Percentiles rank a stretch among this genome's conserved stretches.
Conservation (phyloP, 2,113 vertebrate genomes). For the Ameiurus melas region DNA sequence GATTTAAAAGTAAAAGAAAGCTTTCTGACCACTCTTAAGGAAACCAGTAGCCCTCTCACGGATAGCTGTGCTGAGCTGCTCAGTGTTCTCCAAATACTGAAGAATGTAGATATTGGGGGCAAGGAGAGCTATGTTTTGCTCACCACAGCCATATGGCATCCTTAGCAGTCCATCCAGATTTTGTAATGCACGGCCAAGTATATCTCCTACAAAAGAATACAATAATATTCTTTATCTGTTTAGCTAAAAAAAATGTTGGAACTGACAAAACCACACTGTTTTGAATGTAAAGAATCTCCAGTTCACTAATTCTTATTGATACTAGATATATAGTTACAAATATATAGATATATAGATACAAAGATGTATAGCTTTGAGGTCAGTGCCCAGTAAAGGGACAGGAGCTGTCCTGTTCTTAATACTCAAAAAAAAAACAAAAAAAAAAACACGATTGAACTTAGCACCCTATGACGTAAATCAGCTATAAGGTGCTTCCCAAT, state of each 20-base stretch:
- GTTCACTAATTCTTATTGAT: background rate
- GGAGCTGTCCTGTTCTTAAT: background rate
- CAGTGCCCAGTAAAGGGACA: background rate
- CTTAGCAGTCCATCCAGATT: slow-evolving; percentile 73
- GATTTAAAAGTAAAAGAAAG: background rate
- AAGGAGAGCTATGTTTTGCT: slow-evolving; percentile 87
- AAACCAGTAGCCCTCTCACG: slow-evolving; percentile 42
- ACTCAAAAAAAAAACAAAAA: no score
- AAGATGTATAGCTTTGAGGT: background rate
- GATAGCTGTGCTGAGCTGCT: slow-evolving; percentile 73
- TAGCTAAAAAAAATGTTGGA: background rate
- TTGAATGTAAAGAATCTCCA: background rate
- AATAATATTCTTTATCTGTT: background rate
- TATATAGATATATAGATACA: no score
- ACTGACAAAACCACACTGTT: background rate
- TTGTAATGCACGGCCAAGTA: slow-evolving; percentile 74
- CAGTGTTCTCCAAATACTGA: slow-evolving; percentile 66
- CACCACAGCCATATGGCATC: slow-evolving; percentile 87
- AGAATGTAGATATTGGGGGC: slow-evolving; percentile 76
- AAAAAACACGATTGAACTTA: background rate
- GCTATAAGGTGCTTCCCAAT: background rate
- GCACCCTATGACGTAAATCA: background rate
- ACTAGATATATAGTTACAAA: background rate
- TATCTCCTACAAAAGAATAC: slow-evolving; percentile 69
- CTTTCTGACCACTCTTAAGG: slow-evolving; percentile 76